Percentiles rank a stretch among this genome's conserved stretches.
Evolutionary conservation across 2,888 invertebrate genomes (phyloP).

Genomic region (Altica lythri): DNA sequence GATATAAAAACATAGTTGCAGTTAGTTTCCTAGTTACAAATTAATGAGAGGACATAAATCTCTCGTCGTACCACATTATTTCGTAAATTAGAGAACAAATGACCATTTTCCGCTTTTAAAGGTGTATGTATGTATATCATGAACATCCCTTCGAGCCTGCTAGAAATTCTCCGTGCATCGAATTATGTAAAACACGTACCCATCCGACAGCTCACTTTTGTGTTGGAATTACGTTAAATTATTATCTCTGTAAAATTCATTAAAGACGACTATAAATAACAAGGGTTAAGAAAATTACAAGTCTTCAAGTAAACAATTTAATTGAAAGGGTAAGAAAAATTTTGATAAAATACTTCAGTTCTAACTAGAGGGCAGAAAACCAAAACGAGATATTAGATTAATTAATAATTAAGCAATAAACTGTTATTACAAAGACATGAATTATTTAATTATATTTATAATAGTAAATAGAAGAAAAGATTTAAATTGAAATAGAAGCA

Average conservation of each 20-base stretch:
- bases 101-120: conserved; percentile 29
- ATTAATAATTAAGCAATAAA: too few relatives aligned
- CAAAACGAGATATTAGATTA: too few relatives aligned
- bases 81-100: conserved; percentile 30
- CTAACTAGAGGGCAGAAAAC: too few relatives aligned
- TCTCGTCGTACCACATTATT: conserved; percentile 15
- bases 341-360: too few relatives aligned
- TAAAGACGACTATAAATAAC: conserved; percentile 39
- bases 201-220: conserved; percentile 33
- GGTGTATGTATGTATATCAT: conserved; percentile 22
- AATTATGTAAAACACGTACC: conserved; percentile 34
- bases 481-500: too few relatives aligned
- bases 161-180: conserved; percentile 28
- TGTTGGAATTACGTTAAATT: conserved; percentile 33
- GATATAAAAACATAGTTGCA: too few relatives aligned
- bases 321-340: too few relatives aligned
- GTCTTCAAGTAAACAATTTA: too few relatives aligned
- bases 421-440: too few relatives aligned
- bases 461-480: too few relatives aligned
- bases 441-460: too few relatives aligned
- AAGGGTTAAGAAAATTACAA: conserved; percentile 8
- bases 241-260: conserved; percentile 39
- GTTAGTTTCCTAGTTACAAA: neutral
- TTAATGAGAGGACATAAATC: conserved; percentile 19
- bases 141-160: conserved; percentile 30